Base-by-base conservation (phyloP, 2,113 vertebrate species). In the Nerophis lumbriciformis region DNA sequence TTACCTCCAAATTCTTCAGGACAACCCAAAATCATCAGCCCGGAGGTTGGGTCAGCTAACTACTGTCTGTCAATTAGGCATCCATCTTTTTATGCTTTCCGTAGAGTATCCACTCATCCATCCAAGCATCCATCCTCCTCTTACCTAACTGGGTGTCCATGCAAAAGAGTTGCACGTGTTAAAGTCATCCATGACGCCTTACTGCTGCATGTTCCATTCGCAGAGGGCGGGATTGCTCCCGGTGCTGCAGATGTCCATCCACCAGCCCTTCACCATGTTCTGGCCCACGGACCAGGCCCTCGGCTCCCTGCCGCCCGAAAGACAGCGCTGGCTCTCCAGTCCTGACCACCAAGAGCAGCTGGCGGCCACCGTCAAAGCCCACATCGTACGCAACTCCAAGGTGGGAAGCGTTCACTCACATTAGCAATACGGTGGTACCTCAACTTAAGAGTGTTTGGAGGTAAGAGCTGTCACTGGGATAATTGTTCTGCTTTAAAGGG, bases 201-300 rank as follows among this genome's bases (percentile, higher is more conserved):
- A 9, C 8, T 45, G 42, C 15, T 49, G 48, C 16, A 15, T 58
- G 4, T 5, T 51, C 49, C 54, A 14, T 44, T 4, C 71, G 5
- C 71, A 98, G 96, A 83, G 88, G 0, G 83, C 92, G 0, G 89
- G 90, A 28, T 71, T 99, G 69, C 76, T 97, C 49, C 82, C 89
- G 1, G 50, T 93, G 67, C 57, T 98, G 0, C 72, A 50, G 16
- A 79, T 92, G 63, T 11, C 9, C 0, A 6, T 67, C 60, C 92
- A 96, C 1, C 89, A 89, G 64, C 95, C 95, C 1, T 87, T 94
- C 85, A 98, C 94, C 9, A 89, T 98, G 87, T 91, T 99, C 76
- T 98, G 94, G 95, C 95, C 96, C 36, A 93, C 93, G 6, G 92
- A 99, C 57, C 10, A 84, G 0, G 93, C 91, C 0, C 88, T 99